A percentile compares a stretch with the other conserved stretches of the same genome.
Evolutionary conservation across 2,888 invertebrate species (phyloP).

Genomic region (Morpho helenor): DNA sequence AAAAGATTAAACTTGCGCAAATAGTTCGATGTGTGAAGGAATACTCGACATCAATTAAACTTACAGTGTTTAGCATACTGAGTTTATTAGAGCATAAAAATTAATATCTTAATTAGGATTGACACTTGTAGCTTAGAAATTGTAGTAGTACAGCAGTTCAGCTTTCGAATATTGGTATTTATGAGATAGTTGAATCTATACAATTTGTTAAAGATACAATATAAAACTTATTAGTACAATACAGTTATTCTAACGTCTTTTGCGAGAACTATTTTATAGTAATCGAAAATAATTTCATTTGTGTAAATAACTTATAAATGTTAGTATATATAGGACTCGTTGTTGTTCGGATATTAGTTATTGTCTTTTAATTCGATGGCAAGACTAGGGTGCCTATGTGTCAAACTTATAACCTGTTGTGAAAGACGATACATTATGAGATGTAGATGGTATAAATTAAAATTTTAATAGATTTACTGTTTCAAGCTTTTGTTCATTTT

Average conservation of each 20-base stretch:
- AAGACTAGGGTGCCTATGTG: conserved; percentile 48
- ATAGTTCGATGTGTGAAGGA: neutral
- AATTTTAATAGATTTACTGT: conserved; percentile 49
- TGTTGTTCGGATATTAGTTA: conserved; percentile 39
- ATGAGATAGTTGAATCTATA: conserved; percentile 60
- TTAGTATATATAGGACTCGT: conserved; percentile 54
- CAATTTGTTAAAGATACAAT: conserved; percentile 55
- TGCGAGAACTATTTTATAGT: conserved; percentile 45
- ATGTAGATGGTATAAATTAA: conserved; percentile 57
- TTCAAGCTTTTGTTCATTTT: conserved; percentile 43
- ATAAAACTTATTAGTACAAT: conserved; percentile 51
- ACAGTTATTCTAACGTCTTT: conserved; percentile 44
- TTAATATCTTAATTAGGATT: conserved; percentile 57
- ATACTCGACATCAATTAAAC: conserved; percentile 25
- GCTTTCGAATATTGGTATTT: conserved; percentile 76
- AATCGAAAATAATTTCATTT: conserved; percentile 44
- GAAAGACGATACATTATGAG: conserved; percentile 73
- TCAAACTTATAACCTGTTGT: conserved; percentile 63
- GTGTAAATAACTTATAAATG: conserved; percentile 67
- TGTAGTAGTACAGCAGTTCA: conserved; percentile 65
- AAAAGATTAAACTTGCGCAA: too few relatives aligned
- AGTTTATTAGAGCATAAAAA: conserved; percentile 57
- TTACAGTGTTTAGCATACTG: conserved; percentile 55
- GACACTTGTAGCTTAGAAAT: conserved; percentile 63
- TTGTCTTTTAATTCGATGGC: conserved; percentile 41